phyloP scores from a whole-genome alignment of 2,797 vertebrate species.

The Huso huso region DNA sequence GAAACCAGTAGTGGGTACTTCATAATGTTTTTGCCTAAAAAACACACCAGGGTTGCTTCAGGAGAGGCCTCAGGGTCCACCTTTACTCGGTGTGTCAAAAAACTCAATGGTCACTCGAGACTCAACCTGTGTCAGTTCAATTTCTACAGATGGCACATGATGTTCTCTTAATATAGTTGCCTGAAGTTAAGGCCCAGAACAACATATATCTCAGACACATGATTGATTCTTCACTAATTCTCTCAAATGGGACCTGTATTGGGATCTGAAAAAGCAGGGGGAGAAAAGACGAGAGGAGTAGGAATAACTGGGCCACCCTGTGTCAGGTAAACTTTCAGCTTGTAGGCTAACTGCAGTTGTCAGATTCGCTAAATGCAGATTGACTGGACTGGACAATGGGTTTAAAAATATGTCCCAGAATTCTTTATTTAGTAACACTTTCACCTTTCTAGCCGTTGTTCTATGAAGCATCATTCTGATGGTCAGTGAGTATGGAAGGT shows the following conservation, averaged over 20 bases:
- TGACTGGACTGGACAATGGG: slow-evolving; percentile 41
- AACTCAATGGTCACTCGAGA: slow-evolving; percentile 53
- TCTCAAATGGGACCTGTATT: slow-evolving; percentile 70
- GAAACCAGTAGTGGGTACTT: no score
- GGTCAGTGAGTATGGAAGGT: background rate
- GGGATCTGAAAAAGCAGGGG: slow-evolving; percentile 35
- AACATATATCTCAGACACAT: slow-evolving; percentile 58
- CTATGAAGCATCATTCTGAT: slow-evolving; percentile 20
- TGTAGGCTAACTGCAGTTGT: slow-evolving; percentile 68
- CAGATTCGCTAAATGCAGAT: slow-evolving; percentile 60
- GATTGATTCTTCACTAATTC: slow-evolving; percentile 77
- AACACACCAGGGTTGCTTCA: no score
- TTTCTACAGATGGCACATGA: slow-evolving; percentile 56
- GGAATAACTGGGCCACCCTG: slow-evolving; percentile 64
- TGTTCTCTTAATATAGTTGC: slow-evolving; percentile 32
- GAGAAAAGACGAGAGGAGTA: slow-evolving; percentile 58
- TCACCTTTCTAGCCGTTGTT: slow-evolving; percentile 8
- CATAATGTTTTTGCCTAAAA: no score
- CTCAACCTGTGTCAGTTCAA: slow-evolving; percentile 68
- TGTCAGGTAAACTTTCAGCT: slow-evolving; percentile 76
- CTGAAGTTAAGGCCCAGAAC: slow-evolving; percentile 45
- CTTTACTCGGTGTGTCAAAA: slow-evolving; percentile 50
- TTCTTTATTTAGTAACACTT: slow-evolving; percentile 16
- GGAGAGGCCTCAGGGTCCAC: no score
- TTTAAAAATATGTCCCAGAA: slow-evolving; percentile 40